Conservation (phyloP, 2,797 vertebrate genomes). For the Sebastes goodei region DNA sequence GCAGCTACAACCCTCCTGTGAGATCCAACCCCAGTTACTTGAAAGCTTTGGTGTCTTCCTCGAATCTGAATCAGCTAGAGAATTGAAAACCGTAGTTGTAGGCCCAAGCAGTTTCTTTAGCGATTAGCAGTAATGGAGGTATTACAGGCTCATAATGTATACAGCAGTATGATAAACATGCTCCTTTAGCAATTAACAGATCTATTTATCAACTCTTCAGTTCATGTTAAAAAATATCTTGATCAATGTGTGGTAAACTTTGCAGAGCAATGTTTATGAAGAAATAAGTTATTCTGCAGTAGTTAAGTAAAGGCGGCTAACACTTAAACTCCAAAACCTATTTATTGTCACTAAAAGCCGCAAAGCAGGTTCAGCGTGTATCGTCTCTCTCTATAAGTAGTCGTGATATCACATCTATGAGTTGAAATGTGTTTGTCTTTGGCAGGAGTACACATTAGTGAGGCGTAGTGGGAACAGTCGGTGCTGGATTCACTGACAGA, state of each 20-base stretch:
- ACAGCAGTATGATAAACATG: slow-evolving; percentile 49
- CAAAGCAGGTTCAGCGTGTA: not conserved
- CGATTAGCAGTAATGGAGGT: slow-evolving; percentile 38
- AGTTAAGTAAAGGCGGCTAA: slow-evolving; percentile 6
- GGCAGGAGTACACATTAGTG: not conserved
- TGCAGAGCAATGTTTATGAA: slow-evolving; percentile 24
- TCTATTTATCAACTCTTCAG: slow-evolving; percentile 34
- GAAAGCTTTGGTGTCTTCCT: slow-evolving; percentile 32
- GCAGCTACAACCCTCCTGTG: slow-evolving; percentile 27
- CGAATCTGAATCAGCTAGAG: slow-evolving; percentile 46
- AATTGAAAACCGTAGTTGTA: slow-evolving; percentile 27
- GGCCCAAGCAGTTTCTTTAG: slow-evolving; percentile 24
- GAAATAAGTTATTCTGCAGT: slow-evolving; percentile 39
- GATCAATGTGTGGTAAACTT: slow-evolving; percentile 24
- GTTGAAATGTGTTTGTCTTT: slow-evolving; percentile 16
- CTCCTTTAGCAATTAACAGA: slow-evolving; percentile 46
- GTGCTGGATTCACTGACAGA: slow-evolving; percentile 68
- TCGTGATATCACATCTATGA: slow-evolving; percentile 1
- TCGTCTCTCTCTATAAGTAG: slow-evolving; percentile 13
- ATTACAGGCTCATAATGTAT: slow-evolving; percentile 47
- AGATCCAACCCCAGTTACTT: slow-evolving; percentile 22
- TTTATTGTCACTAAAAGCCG: slow-evolving; percentile 50
- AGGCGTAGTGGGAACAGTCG: slow-evolving; percentile 11
- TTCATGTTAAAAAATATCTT: slow-evolving; percentile 25
- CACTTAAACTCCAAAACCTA: slow-evolving; percentile 17